Percentiles rank a stretch among this genome's conserved stretches.
Evolutionary conservation across 2,797 vertebrate genomes (phyloP).

Genomic region (Graptemys geographica): DNA sequence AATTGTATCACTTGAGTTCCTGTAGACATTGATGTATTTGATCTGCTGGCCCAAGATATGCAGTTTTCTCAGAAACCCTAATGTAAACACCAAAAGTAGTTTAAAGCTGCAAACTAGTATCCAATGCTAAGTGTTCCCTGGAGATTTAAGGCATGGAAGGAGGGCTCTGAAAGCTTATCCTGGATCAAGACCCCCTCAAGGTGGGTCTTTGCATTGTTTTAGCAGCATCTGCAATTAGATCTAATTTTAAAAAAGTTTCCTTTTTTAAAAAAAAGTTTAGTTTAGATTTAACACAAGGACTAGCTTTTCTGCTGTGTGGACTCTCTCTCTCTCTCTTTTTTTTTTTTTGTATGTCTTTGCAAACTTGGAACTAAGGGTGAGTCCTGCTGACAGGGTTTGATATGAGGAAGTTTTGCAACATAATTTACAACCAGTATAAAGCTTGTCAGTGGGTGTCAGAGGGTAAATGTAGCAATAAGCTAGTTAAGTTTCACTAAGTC

Average conservation of each 20-base stretch:
- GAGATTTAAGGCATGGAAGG: conserved; percentile 55
- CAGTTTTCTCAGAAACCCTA: conserved; percentile 52
- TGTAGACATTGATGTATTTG: conserved; percentile 58
- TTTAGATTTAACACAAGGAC: conserved; percentile 53
- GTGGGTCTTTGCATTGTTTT: conserved; percentile 10
- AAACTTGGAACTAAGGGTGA: conserved; percentile 52
- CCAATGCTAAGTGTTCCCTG: background rate
- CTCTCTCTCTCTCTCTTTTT: background rate
- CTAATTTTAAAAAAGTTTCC: conserved; percentile 35
- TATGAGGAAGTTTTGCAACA: conserved; percentile 79
- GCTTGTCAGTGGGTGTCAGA: conserved; percentile 58
- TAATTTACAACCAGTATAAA: conserved; percentile 72
- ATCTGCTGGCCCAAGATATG: conserved; percentile 64
- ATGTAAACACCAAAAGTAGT: conserved; percentile 68
- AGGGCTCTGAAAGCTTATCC: background rate
- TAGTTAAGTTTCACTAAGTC: conserved; percentile 1
- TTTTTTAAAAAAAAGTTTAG: background rate
- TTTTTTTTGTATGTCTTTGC: conserved; percentile 47
- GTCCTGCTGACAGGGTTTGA: conserved; percentile 71
- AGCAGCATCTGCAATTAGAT: conserved; percentile 36
- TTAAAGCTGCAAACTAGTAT: conserved; percentile 61
- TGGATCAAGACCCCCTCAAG: conserved; percentile 24
- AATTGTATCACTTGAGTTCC: conserved; percentile 45
- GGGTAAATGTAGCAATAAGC: conserved; percentile 47
- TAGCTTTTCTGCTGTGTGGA: conserved; percentile 63